Conservation (phyloP, 2,797 vertebrate genomes). For the Silurus lanzhouensis region DNA sequence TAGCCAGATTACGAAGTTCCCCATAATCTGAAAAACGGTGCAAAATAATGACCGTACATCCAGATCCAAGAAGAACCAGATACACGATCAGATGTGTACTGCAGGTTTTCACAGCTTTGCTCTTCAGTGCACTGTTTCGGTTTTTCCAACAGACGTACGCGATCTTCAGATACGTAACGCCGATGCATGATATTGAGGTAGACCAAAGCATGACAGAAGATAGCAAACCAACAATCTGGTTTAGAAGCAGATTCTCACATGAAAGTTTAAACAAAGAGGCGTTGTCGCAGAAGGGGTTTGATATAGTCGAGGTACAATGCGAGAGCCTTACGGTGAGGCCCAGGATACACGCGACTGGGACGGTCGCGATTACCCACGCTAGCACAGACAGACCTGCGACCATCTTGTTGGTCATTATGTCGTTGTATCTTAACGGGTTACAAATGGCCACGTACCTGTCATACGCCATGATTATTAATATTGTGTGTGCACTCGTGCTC, state of each 20-base stretch:
- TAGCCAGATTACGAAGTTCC: constrained; percentile 43
- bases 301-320: constrained; percentile 70
- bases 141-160: constrained; percentile 60
- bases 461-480: constrained; percentile 82
- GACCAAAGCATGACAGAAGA: constrained; percentile 63
- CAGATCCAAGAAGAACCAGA: constrained; percentile 54
- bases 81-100: constrained; percentile 67
- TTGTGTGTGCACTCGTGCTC: constrained; percentile 71
- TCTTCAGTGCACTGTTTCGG: constrained; percentile 57
- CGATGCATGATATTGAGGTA: constrained; percentile 63
- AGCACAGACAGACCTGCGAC: constrained; percentile 64
- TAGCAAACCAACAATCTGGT: constrained; percentile 73
- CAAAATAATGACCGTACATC: constrained; percentile 29
- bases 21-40: constrained; percentile 42
- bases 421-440: constrained; percentile 71
- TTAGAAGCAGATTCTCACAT: constrained; percentile 72
- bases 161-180: constrained; percentile 70
- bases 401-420: constrained; percentile 67
- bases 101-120: constrained; percentile 69
- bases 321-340: constrained; percentile 70
- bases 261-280: constrained; percentile 79
- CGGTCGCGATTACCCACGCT: constrained; percentile 56
- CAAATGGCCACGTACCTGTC: constrained; percentile 83
- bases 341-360: constrained; percentile 67
- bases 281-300: constrained; percentile 79